Conservation (phyloP, 2,888 invertebrate genomes). For the Heliconius aoede region DNA sequence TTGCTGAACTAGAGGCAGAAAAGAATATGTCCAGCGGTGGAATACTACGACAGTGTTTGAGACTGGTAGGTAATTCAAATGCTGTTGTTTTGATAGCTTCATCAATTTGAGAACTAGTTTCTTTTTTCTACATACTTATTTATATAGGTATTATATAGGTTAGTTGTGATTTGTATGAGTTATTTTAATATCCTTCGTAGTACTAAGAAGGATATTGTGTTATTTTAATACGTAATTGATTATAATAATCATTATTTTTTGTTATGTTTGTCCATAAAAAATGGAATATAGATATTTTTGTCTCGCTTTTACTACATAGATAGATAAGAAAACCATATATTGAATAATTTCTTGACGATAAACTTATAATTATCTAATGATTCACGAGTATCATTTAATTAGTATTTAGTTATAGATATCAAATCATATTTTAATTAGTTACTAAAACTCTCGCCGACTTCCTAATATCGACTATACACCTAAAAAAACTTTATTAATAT, state of each 20-base stretch:
- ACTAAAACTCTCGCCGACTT: constrained; percentile 17
- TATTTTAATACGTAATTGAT: constrained; percentile 19
- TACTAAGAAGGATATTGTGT: constrained; percentile 41
- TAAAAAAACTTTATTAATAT: no score
- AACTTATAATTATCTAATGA: neutral
- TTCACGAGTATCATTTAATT: neutral
- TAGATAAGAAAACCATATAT: neutral
- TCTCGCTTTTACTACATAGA: constrained; percentile 22
- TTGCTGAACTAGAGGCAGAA: constrained; percentile 98
- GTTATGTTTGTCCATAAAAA: neutral
- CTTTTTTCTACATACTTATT: neutral
- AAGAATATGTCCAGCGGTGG: constrained; percentile 99
- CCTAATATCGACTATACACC: neutral
- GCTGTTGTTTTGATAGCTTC: neutral
- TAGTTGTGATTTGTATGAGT: neutral
- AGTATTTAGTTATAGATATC: constrained; percentile 8
- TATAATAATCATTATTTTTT: neutral
- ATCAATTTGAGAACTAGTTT: constrained; percentile 2
- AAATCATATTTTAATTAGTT: constrained; percentile 3
- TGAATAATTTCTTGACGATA: neutral
- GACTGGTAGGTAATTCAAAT: constrained; percentile 87
- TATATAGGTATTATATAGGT: constrained; percentile 1
- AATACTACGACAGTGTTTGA: constrained; percentile 96
- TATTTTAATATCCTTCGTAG: constrained; percentile 47
- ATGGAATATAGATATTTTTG: constrained; percentile 11